phyloP scores from a whole-genome alignment of 2,797 vertebrate genomes.

The Phrynocephalus forsythii region DNA sequence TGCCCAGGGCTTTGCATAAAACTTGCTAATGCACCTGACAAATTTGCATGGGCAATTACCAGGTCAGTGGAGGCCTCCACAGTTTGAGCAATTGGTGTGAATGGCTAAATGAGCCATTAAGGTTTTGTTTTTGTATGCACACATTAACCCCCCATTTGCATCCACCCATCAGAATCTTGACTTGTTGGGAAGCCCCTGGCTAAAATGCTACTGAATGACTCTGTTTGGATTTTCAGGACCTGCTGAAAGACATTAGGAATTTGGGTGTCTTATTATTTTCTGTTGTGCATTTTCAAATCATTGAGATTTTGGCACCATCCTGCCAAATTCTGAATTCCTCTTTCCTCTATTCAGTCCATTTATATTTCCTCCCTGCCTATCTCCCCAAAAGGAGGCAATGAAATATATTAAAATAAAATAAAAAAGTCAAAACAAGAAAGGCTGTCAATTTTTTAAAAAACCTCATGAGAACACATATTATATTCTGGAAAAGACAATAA shows the following conservation, averaged over 20 bases:
- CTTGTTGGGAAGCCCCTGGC: neutral
- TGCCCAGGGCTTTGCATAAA: neutral
- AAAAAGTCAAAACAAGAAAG: too few species aligned
- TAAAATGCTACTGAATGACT: neutral
- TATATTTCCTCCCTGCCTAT: too few species aligned
- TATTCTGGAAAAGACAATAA: neutral
- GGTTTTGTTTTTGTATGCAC: slow-evolving; percentile 30
- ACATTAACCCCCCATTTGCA: slow-evolving; percentile 23
- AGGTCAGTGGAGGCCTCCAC: neutral
- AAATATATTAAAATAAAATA: too few species aligned
- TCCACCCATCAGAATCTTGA: neutral
- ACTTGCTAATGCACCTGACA: neutral
- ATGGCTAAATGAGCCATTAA: slow-evolving; percentile 42
- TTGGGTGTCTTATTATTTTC: neutral
- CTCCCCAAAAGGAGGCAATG: too few species aligned
- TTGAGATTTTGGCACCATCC: too few species aligned
- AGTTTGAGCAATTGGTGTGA: slow-evolving; percentile 45
- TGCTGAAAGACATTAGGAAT: neutral
- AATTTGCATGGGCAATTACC: slow-evolving; percentile 37
- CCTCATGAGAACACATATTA: neutral
- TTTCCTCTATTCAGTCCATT: too few species aligned
- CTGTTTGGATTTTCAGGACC: neutral
- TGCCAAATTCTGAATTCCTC: too few species aligned
- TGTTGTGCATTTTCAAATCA: neutral
- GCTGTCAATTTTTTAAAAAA: too few species aligned